Evolutionary conservation across 2,797 vertebrate species (phyloP).

Genomic region (Hybognathus amarus): DNA sequence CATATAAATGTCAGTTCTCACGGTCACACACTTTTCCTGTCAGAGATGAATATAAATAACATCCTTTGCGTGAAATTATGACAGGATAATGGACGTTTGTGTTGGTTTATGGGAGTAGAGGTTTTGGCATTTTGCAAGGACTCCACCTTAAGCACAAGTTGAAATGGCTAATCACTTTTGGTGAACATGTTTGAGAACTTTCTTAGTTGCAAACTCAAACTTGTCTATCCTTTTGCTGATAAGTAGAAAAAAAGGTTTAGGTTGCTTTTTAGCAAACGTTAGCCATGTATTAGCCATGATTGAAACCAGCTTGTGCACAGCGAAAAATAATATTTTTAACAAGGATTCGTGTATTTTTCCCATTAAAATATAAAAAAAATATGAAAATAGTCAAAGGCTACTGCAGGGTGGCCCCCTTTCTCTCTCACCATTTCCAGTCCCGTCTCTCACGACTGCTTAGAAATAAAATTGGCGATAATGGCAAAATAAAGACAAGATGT

Average conservation of each 20-base stretch:
- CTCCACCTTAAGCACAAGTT: constrained; percentile 31
- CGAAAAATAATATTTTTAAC: neutral
- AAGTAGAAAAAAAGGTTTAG: neutral
- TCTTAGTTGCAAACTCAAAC: constrained; percentile 25
- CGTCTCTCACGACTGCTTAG: neutral
- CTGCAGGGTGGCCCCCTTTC: neutral
- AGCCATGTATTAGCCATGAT: neutral
- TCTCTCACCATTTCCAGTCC: neutral
- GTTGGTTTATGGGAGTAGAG: constrained; percentile 34
- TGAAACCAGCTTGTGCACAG: neutral
- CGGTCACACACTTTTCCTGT: constrained; percentile 46
- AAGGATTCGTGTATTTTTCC: neutral
- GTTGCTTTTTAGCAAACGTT: neutral
- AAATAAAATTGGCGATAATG: neutral
- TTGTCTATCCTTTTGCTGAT: neutral
- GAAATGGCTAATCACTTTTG: constrained; percentile 31
- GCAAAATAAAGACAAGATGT: constrained; percentile 2
- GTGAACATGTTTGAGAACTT: constrained; percentile 11
- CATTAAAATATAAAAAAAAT: neutral
- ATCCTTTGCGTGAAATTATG: constrained; percentile 40
- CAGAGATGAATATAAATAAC: constrained; percentile 53
- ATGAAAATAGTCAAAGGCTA: neutral
- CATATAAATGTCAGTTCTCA: constrained; percentile 58
- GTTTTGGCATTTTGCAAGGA: constrained; percentile 41
- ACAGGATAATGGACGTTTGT: constrained; percentile 24